These are phyloP conservation scores for Myotis daubentonii DNA, from an alignment of 2,797 vertebrate species.

Conservation along the genomic window DNA sequence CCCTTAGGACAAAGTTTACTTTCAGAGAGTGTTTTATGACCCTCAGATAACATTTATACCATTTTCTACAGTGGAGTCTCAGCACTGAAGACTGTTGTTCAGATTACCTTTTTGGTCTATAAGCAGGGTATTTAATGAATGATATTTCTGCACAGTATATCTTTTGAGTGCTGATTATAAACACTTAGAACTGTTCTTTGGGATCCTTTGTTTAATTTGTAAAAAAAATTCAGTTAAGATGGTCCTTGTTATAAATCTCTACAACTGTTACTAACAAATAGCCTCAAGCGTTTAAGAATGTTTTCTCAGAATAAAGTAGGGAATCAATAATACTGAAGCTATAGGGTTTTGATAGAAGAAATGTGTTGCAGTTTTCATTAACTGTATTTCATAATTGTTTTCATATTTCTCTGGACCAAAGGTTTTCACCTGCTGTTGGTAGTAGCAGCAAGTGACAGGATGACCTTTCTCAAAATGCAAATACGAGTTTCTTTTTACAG, in stretches of 20 bases:
- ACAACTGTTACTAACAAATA: conserved; percentile 73
- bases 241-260: conserved; percentile 73
- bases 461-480: neutral
- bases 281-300: conserved; percentile 65
- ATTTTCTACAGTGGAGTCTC: neutral
- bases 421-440: conserved; percentile 60
- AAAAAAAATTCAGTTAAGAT: conserved; percentile 64
- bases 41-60: conserved; percentile 1
- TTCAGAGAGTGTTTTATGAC: conserved; percentile 62
- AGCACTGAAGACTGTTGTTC: conserved; percentile 58
- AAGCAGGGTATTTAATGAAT: conserved; percentile 59
- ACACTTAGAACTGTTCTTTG: conserved; percentile 53
- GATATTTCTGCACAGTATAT: neutral
- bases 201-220: conserved; percentile 72
- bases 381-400: conserved; percentile 59
- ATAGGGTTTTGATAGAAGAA: conserved; percentile 57
- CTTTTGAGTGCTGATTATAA: conserved; percentile 68
- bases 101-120: conserved; percentile 62
- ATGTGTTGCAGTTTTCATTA: conserved; percentile 68
- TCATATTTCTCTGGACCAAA: neutral
- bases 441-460: neutral
- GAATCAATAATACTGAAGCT: conserved; percentile 63
- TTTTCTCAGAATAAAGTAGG: conserved; percentile 61
- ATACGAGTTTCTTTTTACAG: conserved; percentile 9
- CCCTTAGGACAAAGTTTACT: conserved; percentile 60